Percentiles rank a stretch among this genome's conserved stretches.
These are phyloP conservation scores for Podarcis raffonei DNA, from an alignment of 2,113 vertebrate species.

Conservation along the genomic window DNA sequence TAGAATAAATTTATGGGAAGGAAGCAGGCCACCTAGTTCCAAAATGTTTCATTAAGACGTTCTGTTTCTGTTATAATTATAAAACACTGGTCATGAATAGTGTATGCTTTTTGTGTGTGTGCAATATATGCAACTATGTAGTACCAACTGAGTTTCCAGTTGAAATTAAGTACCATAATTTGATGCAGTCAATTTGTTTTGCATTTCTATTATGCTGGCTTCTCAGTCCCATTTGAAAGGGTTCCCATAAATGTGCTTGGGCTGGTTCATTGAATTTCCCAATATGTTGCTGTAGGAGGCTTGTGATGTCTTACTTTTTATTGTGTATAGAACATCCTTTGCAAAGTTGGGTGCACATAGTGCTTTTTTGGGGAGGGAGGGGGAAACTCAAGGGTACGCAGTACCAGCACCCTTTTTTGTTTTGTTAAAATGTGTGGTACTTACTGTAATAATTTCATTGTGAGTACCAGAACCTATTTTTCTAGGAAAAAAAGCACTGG, in stretches of 20 bases:
- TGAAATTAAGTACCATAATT: background rate
- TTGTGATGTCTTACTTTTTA: background rate
- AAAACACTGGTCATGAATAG: background rate
- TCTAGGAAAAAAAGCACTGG: no score
- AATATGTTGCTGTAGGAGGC: background rate
- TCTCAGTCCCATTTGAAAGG: background rate
- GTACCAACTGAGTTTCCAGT: background rate
- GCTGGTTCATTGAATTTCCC: background rate
- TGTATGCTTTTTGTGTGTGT: background rate
- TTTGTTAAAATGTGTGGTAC: no score
- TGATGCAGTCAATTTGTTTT: background rate
- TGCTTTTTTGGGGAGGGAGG: no score
- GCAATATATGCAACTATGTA: background rate
- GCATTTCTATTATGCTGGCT: background rate
- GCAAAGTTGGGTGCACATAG: no score
- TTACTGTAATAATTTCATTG: no score
- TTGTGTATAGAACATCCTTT: background rate
- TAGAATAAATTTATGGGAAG: background rate
- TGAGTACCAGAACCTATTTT: no score
- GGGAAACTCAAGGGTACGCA: no score
- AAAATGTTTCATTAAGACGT: background rate
- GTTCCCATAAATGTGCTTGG: background rate
- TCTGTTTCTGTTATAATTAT: conserved; percentile 25
- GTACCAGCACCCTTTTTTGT: no score
- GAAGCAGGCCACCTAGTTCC: background rate